Base-by-base conservation (phyloP, 1,140 invertebrate genomes). In the Propsilocerus akamusi region DNA sequence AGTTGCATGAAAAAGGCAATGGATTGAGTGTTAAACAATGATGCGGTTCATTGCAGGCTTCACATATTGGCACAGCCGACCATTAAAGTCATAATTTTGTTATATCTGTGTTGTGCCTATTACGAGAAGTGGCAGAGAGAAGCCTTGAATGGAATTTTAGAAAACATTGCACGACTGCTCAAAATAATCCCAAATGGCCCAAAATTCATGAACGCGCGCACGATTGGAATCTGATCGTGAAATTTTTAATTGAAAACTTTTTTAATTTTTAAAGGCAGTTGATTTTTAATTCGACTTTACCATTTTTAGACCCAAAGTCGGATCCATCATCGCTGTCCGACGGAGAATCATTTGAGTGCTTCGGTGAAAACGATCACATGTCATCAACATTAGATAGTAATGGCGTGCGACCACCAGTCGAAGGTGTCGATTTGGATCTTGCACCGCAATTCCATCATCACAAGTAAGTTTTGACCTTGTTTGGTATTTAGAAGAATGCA, bases 301-400 rank as follows among this genome's bases (percentile, higher is more conserved):
- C 28, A 11, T 41, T 41, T 20, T 4, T 20, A 41, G 34, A 41
- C 17, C 34, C 14, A 20, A n/a, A n/a, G n/a, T 41, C 34, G 22
- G 22, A 41, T 20, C 22, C 34, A 54, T 65, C 63, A n/a, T 77
- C 73, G 49, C 63, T 77, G 51, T 78, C 74, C 8, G 76, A 78
- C 54, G 73, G 71, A 17, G 77, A 78, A 58, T 77, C 73, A 57
- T 80, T 72, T 59, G 77, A 79, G 59, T 77, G 77, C 56, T 76
- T 74, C 54, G 75, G 74, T 3, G 76, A 76, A 58, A 74, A 69
- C 41, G 71, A 60, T 17, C 46, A 26, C 22, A 26, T 47, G 25
- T 25, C 24, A n/a, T 25, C 25, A 7, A 47, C 14, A 17, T 25
- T 25, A 12, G 46, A 25, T 25, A 47, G n/a, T 12, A 47, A 17